Evolutionary conservation across 2,113 vertebrate genomes (phyloP).

Genomic region (Heterochromis multidens): DNA sequence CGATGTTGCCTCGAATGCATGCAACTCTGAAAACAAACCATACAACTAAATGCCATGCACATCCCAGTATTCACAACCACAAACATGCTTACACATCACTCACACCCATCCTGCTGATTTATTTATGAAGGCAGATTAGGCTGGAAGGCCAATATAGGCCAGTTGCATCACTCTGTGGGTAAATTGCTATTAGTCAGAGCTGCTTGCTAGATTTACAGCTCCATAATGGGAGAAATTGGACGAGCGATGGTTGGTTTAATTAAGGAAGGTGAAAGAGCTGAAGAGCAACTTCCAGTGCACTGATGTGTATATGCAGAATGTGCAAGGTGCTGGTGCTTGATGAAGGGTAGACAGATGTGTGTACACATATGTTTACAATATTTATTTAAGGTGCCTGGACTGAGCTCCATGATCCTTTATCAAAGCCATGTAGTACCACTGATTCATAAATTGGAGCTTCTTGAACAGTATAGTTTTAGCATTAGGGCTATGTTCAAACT

Average conservation of each 20-base stretch:
- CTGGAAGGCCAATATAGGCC: slow-evolving; percentile 26
- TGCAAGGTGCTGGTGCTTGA: neutral
- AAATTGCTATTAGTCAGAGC: slow-evolving; percentile 56
- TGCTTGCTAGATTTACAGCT: slow-evolving; percentile 66
- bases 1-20: neutral
- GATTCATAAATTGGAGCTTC: neutral
- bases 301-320: slow-evolving; percentile 15
- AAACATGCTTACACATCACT: slow-evolving; percentile 11
- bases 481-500: neutral
- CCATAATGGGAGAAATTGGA: slow-evolving; percentile 66
- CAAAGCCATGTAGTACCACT: neutral
- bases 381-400: slow-evolving; percentile 26
- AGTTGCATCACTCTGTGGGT: slow-evolving; percentile 51
- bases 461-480: neutral
- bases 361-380: slow-evolving; percentile 49
- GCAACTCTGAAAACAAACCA: neutral
- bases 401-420: neutral
- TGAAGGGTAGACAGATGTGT: slow-evolving; percentile 5
- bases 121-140: slow-evolving; percentile 54
- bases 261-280: slow-evolving; percentile 63
- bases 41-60: neutral
- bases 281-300: slow-evolving; percentile 38
- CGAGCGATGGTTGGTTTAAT: slow-evolving; percentile 65
- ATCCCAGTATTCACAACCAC: neutral
- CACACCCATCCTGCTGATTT: slow-evolving; percentile 21